A percentile compares a stretch with the other conserved stretches of the same genome.
phyloP scores from a whole-genome alignment of 2,113 vertebrate genomes.

The Eidolon helvum region DNA sequence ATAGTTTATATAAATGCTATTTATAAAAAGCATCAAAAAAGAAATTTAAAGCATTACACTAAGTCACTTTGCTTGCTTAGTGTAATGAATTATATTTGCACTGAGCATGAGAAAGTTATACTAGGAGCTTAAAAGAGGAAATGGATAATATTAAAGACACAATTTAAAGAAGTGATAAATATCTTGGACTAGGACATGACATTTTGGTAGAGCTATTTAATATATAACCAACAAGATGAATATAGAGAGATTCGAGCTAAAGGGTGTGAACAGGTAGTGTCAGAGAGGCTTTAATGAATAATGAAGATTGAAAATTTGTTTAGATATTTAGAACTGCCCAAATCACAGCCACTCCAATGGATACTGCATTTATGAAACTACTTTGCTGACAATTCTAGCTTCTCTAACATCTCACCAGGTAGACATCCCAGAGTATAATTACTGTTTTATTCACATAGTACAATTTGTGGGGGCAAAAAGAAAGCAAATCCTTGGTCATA shows the following conservation, averaged over 20 bases:
- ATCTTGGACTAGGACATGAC: background rate
- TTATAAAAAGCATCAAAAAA: background rate
- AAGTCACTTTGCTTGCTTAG: background rate
- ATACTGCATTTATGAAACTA: background rate
- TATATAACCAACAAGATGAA: background rate
- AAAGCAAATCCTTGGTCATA: background rate
- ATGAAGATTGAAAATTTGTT: background rate
- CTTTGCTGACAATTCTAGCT: background rate
- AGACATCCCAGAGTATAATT: background rate
- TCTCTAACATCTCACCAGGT: background rate
- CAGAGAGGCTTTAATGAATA: background rate
- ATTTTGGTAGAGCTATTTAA: background rate
- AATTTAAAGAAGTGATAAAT: background rate
- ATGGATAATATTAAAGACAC: background rate
- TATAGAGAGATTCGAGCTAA: background rate
- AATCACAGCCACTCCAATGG: background rate
- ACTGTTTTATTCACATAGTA: background rate
- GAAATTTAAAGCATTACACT: background rate
- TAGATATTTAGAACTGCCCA: background rate
- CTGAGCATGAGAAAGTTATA: background rate
- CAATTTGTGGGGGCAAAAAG: background rate
- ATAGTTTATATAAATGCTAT: background rate
- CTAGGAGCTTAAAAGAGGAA: background rate
- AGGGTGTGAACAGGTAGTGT: background rate
- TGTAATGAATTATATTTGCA: background rate